Conservation (phyloP, 2,797 vertebrate genomes). For the Sciurus carolinensis region DNA sequence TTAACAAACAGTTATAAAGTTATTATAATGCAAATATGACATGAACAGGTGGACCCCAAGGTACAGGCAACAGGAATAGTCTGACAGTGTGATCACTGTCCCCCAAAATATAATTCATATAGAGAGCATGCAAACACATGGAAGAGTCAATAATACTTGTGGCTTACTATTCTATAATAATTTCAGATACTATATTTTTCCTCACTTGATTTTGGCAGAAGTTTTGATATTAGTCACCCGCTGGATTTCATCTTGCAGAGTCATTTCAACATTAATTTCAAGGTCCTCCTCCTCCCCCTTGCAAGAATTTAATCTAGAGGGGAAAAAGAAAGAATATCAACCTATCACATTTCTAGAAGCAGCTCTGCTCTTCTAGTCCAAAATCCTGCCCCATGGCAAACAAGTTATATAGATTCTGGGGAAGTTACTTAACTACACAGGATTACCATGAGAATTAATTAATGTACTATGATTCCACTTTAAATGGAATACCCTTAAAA, state of each 20-base stretch:
- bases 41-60: background rate
- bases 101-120: background rate
- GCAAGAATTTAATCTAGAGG: constrained; percentile 89
- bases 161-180: background rate
- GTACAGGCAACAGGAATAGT: background rate
- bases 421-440: background rate
- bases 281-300: constrained; percentile 88
- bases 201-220: constrained; percentile 97
- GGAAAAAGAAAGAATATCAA: background rate
- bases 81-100: background rate
- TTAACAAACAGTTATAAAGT: background rate
- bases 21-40: background rate
- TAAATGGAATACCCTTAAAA: background rate
- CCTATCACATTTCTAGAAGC: background rate
- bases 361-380: background rate
- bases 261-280: constrained; percentile 86
- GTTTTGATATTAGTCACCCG: constrained; percentile 93
- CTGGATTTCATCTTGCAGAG: constrained; percentile 93
- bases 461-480: background rate
- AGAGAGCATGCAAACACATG: background rate
- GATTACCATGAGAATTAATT: background rate
- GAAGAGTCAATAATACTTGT: background rate
- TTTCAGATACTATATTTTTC: background rate
- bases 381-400: background rate
- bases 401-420: background rate